These are phyloP conservation scores for Lonchura striata DNA, from an alignment of 2,113 vertebrate genomes.

Conservation along the genomic window DNA sequence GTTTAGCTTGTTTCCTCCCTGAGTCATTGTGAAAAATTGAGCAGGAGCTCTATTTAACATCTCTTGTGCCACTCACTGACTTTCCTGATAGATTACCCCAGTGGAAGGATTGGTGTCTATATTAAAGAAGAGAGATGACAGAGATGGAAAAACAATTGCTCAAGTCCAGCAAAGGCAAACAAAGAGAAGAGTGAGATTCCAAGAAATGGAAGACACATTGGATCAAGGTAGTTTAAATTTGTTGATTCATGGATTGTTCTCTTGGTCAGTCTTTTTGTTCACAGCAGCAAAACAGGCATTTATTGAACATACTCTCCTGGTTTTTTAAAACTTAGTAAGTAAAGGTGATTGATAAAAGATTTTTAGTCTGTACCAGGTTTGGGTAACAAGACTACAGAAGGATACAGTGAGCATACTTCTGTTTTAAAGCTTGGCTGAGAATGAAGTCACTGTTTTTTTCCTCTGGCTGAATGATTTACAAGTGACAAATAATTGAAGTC, in stretches of 20 bases:
- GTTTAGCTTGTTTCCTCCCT: not conserved
- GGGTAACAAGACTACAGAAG: not conserved
- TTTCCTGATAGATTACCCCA: slow-evolving; percentile 78
- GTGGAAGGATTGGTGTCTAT: slow-evolving; percentile 91
- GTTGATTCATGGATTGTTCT: not conserved
- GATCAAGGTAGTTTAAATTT: slow-evolving; percentile 82
- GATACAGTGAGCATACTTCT: not conserved
- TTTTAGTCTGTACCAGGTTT: not conserved
- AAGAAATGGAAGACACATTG: slow-evolving; percentile 85
- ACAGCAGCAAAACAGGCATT: not conserved
- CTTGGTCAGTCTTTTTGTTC: not conserved
- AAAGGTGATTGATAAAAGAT: not conserved
- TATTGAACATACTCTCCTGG: not conserved
- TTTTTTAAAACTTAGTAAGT: not conserved
- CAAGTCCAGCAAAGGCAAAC: slow-evolving; percentile 73
- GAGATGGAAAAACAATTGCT: slow-evolving; percentile 58
- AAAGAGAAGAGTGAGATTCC: slow-evolving; percentile 91
- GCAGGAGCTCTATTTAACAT: not conserved
- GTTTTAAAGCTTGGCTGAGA: not conserved
- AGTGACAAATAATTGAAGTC: not conserved
- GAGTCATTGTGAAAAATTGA: not conserved
- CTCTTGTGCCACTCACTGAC: not conserved
- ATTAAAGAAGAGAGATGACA: slow-evolving; percentile 84
- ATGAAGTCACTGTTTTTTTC: not conserved
- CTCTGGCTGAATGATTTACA: not conserved